Base-by-base conservation (phyloP, 2,113 vertebrate species). In the Pavo muticus region DNA sequence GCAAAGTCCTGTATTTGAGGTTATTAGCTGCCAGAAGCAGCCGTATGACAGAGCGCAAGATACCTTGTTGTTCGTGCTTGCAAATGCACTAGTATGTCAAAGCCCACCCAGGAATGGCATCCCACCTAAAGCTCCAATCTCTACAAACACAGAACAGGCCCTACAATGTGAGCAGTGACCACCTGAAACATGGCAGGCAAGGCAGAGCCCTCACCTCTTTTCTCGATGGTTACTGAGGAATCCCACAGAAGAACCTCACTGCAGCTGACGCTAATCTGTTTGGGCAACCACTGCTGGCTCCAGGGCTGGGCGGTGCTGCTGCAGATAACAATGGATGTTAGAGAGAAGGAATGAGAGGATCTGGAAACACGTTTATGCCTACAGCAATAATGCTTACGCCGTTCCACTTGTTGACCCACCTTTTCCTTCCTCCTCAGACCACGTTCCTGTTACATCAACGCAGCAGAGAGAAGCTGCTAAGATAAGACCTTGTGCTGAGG, bases 381-480 rank as follows among this genome's bases (percentile, higher is more conserved):
- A 35, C 14, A 61, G 50, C 48, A 54, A 57, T 14, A 44, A 30
- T 0, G 0, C 23, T 45, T 65, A 27, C 32, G 44, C 61, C 3
- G 3, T 25, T 57, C 61, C 69, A 56, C 13, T 75, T 60, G 52
- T 27, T 61, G 11, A 80, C 23, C 25, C 32, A 52, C 32, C 68
- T 94, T 95, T 70, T 85, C 73, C n/a, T 72, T 81, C 63, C 52
- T 42, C 42, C 52, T 69, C 95, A 98, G 98, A 94, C 48, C 57
- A 42, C 0, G 2, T 30, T 90, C 88, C 94, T 32, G 48, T 57
- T 73, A 8, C 85, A 1, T 3, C 1, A 4, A 21, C 0, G 0
- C 96, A 95, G 75, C 91, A 25, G 1, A 92, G 82, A 84, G 94
- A 93, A n/a, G 18, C 64, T 73, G 37, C 90, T 90, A 95, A 98